A percentile compares a stretch with the other conserved stretches of the same genome.
Evolutionary conservation across 2,113 vertebrate species (phyloP).

Genomic region (Microtus pennsylvanicus): DNA sequence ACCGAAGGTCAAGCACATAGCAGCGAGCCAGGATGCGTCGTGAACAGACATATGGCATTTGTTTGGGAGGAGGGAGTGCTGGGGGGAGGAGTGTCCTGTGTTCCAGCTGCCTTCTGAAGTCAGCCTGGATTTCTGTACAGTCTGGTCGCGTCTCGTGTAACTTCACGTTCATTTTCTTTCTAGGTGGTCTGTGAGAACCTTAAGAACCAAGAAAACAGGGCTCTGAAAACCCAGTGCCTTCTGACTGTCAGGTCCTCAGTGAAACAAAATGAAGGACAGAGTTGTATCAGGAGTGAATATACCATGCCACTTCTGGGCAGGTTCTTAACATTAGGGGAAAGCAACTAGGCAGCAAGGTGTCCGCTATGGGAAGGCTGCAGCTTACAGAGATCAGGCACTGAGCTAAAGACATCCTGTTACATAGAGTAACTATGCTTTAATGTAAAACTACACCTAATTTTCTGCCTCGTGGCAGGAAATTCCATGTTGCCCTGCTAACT

Average conservation of each 20-base stretch:
- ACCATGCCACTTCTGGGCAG: neutral
- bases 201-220: neutral
- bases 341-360: neutral
- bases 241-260: neutral
- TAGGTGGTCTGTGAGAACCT: neutral
- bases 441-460: neutral
- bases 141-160: neutral
- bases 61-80: conserved; percentile 11
- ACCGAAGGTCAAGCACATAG: conserved; percentile 76
- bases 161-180: conserved; percentile 15
- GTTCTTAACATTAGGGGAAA: neutral
- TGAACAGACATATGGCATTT: conserved; percentile 79
- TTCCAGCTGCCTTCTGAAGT: conserved; percentile 69
- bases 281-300: neutral
- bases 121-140: conserved; percentile 45
- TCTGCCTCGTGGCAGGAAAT: neutral
- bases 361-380: neutral
- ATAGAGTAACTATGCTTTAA: neutral
- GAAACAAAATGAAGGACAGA: neutral
- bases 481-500: neutral
- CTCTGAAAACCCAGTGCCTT: neutral
- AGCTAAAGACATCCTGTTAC: neutral
- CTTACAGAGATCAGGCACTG: neutral
- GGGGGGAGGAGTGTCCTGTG: conserved; percentile 29
- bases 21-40: conserved; percentile 71